phyloP scores from a whole-genome alignment of 2,888 invertebrate genomes.

The Drosophila mimica region DNA sequence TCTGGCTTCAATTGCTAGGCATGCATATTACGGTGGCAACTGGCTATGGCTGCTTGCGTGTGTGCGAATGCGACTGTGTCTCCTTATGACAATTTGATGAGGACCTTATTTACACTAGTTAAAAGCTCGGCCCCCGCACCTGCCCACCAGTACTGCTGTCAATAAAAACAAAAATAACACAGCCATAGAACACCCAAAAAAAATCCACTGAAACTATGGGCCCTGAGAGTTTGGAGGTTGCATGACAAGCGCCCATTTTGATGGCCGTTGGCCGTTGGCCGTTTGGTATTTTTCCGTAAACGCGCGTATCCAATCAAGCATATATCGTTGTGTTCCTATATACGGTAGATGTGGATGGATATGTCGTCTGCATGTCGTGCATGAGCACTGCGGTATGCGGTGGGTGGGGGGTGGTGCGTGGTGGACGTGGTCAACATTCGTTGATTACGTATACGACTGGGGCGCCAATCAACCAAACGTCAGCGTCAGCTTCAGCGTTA shows the following conservation, averaged over 20 bases:
- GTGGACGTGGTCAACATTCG: conserved; percentile 81
- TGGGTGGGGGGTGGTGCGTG: conserved; percentile 70
- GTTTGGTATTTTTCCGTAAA: conserved; percentile 72
- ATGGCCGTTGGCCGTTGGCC: conserved; percentile 60
- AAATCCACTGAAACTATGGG: conserved; percentile 4
- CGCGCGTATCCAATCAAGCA: conserved; percentile 81
- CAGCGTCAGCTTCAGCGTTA: conserved; percentile 63
- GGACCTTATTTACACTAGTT: conserved; percentile 82
- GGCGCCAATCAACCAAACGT: conserved; percentile 78
- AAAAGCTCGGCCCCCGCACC: conserved; percentile 69
- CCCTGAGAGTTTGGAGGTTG: conserved; percentile 55
- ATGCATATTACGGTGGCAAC: conserved; percentile 58
- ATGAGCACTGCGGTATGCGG: conserved; percentile 38
- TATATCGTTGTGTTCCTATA: conserved; percentile 59
- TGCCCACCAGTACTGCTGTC: conserved; percentile 48
- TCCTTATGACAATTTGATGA: conserved; percentile 83
- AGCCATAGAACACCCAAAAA: conserved; percentile 41
- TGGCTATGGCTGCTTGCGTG: conserved; percentile 33
- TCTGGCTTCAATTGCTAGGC: conserved; percentile 57
- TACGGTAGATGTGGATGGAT: conserved; percentile 19
- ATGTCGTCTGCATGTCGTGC: conserved; percentile 19
- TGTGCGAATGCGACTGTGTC: conserved; percentile 36
- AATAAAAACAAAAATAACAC: conserved; percentile 74
- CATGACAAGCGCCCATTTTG: conserved; percentile 76
- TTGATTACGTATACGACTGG: conserved; percentile 83